Evolutionary conservation across 2,888 invertebrate genomes (phyloP), one percentile per base, ranked within the genome.

Genomic region (Pimpla rufipes): DNA sequence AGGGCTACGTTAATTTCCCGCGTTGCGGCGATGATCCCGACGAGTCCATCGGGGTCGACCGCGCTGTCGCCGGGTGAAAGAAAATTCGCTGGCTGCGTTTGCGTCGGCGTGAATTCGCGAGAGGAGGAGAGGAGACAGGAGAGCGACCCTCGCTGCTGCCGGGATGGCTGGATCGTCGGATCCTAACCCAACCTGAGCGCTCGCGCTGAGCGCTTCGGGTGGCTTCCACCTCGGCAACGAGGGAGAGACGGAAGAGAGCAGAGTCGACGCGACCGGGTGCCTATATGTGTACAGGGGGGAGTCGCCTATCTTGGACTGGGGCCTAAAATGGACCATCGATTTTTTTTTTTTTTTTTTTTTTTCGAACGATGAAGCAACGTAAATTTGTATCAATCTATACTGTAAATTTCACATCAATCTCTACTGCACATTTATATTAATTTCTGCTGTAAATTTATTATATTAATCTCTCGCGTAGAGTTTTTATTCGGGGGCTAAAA

Each of bases 131-230:
- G 68, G 75, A 76, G 29, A 79, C 55, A 59, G 64, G 64, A 66
- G n/a, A 35, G 40, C 62, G 35, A 55, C 85, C 86, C 85, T 77
- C 47, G n/a, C n/a, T n/a, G 64, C 57, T 35, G 71, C 37, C 45
- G 29, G 40, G 18, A 37, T 29, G 35, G 35, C 55, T n/a, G 66
- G 50, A 67, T 66, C 67, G 66, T 76, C 64, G 70, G 35, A 55
- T 59, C 66, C 71, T 71, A 74, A 66, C 79, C 74, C 71, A 71
- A 83, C 71, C 59, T 42, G 29, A 42, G 57, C 64, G 67, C 67
- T 74, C 37, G 55, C 47, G 50, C 47, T n/a, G n/a, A n/a, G n/a
- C n/a, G n/a, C n/a, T 83, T 85, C 83, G 79, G 85, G 81, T 84
- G 84, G 84, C 81, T 84, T 84, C 81, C 70, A 79, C 47, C 76